Evolutionary conservation across 2,113 vertebrate species (phyloP).

Genomic region (Chlamydotis undulata): DNA sequence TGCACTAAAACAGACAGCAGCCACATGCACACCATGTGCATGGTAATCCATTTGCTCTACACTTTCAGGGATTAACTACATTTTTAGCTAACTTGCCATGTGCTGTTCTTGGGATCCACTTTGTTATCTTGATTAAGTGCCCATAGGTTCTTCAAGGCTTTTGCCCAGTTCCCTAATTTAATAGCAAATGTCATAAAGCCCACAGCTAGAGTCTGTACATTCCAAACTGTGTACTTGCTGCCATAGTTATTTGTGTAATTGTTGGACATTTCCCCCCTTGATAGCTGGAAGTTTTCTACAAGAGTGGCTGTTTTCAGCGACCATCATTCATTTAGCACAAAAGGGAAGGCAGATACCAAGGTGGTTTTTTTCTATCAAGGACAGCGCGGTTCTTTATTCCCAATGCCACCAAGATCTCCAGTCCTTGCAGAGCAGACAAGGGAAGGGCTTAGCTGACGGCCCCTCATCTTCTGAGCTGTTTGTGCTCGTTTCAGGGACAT

Average conservation of each 20-base stretch:
- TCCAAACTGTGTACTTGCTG: not conserved
- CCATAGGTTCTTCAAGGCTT: not conserved
- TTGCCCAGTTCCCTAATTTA: not conserved
- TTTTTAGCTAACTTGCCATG: not conserved
- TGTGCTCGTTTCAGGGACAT: not conserved
- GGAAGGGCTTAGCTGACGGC: not conserved
- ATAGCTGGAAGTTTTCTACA: not conserved
- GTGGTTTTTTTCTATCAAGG: not conserved
- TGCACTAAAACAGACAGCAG: not conserved
- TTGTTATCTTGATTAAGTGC: not conserved
- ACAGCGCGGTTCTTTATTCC: not conserved
- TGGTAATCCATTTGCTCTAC: not conserved
- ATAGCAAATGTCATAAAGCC: not conserved
- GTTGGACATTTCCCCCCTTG: not conserved
- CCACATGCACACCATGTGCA: accelerated
- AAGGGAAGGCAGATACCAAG: not conserved
- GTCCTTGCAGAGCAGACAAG: not conserved
- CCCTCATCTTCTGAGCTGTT: not conserved
- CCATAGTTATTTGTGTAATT: not conserved
- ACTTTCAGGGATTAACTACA: not conserved
- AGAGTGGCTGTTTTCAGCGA: not conserved
- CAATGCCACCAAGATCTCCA: not conserved
- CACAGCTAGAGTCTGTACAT: not conserved
- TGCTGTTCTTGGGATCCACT: not conserved
- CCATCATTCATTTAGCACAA: not conserved